These are phyloP conservation scores for Argyresthia albistria DNA, from an alignment of 2,888 invertebrate species.

Conservation along the genomic window DNA sequence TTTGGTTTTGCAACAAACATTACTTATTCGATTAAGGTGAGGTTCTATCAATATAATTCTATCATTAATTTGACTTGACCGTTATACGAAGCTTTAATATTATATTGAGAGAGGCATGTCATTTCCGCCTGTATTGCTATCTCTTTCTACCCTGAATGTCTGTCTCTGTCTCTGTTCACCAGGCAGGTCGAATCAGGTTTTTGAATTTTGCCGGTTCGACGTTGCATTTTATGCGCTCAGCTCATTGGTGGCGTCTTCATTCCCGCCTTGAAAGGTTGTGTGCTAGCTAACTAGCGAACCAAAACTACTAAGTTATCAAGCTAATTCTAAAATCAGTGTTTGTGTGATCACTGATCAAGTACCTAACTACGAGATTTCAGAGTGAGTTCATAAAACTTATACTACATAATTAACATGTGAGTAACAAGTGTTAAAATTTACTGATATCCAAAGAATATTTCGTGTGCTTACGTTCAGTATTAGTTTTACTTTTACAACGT, in stretches of 20 bases:
- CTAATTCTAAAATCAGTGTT: background rate
- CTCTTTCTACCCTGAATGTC: background rate
- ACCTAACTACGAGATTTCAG: background rate
- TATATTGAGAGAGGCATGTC: background rate
- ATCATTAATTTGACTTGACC: background rate
- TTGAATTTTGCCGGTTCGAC: background rate
- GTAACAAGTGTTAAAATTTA: background rate
- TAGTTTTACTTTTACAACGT: no score
- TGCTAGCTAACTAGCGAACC: background rate
- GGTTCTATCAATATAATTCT: no score
- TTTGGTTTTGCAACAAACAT: no score
- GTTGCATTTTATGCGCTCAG: background rate
- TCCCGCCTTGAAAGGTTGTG: slow-evolving; percentile 1
- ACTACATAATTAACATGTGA: background rate
- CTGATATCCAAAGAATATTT: no score
- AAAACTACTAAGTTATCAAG: background rate
- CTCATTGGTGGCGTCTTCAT: background rate
- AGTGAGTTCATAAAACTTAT: background rate
- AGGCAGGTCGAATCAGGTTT: background rate
- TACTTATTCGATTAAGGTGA: no score
- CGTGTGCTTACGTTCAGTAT: no score
- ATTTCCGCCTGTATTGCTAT: background rate
- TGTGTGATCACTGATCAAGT: background rate
- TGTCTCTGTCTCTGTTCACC: background rate
- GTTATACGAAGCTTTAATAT: background rate